phyloP scores from a whole-genome alignment of 1,140 invertebrate genomes.

The Bicyclus anynana region DNA sequence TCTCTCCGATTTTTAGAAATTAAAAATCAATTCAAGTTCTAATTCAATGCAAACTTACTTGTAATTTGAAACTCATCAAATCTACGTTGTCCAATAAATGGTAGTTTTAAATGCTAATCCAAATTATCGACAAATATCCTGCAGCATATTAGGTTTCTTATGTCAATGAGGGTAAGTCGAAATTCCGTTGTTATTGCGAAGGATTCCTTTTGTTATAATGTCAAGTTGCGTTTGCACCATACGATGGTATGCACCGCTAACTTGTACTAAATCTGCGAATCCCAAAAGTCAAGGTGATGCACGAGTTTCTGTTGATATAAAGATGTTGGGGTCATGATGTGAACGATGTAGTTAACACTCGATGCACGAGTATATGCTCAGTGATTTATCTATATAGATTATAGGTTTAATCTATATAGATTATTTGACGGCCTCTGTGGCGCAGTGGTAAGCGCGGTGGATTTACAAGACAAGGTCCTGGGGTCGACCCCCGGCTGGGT shows the following conservation, averaged over 20 bases:
- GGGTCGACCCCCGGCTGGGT: too few relatives aligned
- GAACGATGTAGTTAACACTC: too few relatives aligned
- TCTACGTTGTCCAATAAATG: too few relatives aligned
- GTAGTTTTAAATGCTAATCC: slow-evolving; percentile 21
- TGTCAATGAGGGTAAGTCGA: neutral
- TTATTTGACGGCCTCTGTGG: too few relatives aligned
- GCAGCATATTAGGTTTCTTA: slow-evolving; percentile 5
- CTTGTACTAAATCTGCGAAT: slow-evolving; percentile 6
- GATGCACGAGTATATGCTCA: too few relatives aligned
- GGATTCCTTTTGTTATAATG: slow-evolving; percentile 19
- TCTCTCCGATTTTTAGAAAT: too few relatives aligned
- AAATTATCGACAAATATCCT: slow-evolving; percentile 16
- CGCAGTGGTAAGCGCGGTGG: too few relatives aligned
- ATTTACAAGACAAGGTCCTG: too few relatives aligned
- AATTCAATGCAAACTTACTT: too few relatives aligned
- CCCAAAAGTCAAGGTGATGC: slow-evolving; percentile 21
- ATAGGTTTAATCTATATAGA: too few relatives aligned
- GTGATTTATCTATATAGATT: neutral
- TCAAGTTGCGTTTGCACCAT: slow-evolving; percentile 19
- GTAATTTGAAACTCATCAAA: too few relatives aligned
- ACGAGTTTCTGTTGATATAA: neutral
- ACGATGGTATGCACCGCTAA: slow-evolving; percentile 19
- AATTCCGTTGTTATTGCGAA: neutral
- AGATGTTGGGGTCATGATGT: neutral
- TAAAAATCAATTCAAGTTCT: too few relatives aligned